Conservation (phyloP, 2,888 invertebrate species). For the Drosophila setosimentum region DNA sequence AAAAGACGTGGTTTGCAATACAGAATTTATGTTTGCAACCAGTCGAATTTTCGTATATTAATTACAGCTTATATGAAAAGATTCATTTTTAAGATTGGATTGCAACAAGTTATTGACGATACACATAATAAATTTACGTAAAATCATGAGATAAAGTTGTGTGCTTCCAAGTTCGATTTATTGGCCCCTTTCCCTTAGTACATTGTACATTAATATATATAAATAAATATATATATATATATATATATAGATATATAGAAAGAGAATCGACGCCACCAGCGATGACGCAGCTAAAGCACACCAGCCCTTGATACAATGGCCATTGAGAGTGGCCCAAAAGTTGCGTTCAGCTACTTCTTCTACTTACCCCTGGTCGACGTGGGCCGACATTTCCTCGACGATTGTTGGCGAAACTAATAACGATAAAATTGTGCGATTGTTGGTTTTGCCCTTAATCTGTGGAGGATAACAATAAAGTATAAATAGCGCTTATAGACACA, state of each 20-base stretch:
- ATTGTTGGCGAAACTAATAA: constrained; percentile 92
- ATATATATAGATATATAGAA: constrained; percentile 18
- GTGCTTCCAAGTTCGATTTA: constrained; percentile 21
- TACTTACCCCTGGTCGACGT: constrained; percentile 85
- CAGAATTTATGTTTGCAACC: constrained; percentile 29
- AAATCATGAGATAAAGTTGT: constrained; percentile 65
- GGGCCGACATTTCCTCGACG: constrained; percentile 88
- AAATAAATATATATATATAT: not conserved
- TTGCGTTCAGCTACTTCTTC: constrained; percentile 21
- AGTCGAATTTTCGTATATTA: constrained; percentile 25
- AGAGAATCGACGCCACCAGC: constrained; percentile 37
- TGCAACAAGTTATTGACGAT: constrained; percentile 39
- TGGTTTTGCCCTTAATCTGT: constrained; percentile 90
- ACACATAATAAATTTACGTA: constrained; percentile 53
- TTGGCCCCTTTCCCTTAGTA: not conserved
- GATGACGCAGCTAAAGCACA: constrained; percentile 20
- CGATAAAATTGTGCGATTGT: constrained; percentile 94
- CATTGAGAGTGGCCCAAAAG: constrained; percentile 34
- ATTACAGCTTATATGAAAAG: constrained; percentile 19
- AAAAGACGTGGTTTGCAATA: not conserved
- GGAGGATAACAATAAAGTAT: constrained; percentile 78
- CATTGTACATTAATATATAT: constrained; percentile 7
- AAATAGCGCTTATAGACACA: constrained; percentile 68
- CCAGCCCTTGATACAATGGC: constrained; percentile 58
- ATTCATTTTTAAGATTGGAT: not conserved